Evolutionary conservation across 2,888 invertebrate species (phyloP), one percentile per base, ranked within the genome.

Genomic region (Idaea straminata): DNA sequence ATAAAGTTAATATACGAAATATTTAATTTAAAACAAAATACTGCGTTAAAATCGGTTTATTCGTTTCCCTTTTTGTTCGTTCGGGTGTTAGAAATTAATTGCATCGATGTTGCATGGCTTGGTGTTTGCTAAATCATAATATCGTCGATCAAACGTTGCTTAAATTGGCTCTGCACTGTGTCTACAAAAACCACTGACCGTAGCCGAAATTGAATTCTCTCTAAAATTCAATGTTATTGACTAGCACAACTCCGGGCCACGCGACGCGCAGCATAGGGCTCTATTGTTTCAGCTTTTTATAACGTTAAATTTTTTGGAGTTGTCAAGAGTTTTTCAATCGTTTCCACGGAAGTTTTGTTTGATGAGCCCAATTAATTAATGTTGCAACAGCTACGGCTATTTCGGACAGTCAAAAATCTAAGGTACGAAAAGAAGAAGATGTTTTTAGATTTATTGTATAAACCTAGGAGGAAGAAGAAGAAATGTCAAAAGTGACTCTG

Each of bases 181-280:
- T 61, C 64, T 15, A 36, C 60, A 59, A 64, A 62, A 63, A 63
- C 67, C 64, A 38, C 64, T 38, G 57, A 5, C 57, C 67, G 64
- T 59, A 59, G 38, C 63, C 61, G 16, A 63, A 63, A 67, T 62
- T 63, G 59, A 67, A 67, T 67, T 67, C 35, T 65, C 47, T 47
- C 61, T 62, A 63, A 64, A 67, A 67, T 65, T 62, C 63, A 65
- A 64, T 65, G 59, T 61, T 63, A 67, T 62, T 59, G 47, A 47
- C 47, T 47, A 47, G 10, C 47, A 7, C 4, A 10, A 47, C 7
- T 13, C 13, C 47, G 47, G 47, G 7, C 47, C 47, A 47, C 47
- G 47, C 10, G 47, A 47, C 25, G 25, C 25, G 25, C 25, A 3
- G 13, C 10, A 47, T 10, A 13, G 10, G 47, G 13, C 47, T 36